Conservation (phyloP, 1,140 invertebrate genomes). For the Pemphigus obesinymphae region DNA sequence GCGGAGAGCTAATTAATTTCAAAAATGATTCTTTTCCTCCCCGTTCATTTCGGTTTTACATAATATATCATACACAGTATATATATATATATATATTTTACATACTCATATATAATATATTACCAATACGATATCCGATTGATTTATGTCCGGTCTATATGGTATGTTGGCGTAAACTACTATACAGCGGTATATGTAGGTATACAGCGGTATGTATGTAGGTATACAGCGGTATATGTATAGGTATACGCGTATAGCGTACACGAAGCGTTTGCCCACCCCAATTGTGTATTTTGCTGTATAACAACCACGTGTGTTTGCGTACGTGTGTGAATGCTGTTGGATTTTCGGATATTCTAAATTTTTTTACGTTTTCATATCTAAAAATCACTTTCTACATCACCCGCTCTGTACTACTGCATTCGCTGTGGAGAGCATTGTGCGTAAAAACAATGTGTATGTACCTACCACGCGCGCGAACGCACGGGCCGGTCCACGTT, state of each 20-base stretch:
- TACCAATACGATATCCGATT: background rate
- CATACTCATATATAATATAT: background rate
- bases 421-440: too few relatives aligned
- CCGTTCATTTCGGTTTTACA: background rate
- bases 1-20: slow-evolving; percentile 26
- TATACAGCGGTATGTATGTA: too few relatives aligned
- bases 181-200: too few relatives aligned
- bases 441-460: background rate
- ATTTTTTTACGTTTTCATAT: too few relatives aligned
- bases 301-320: background rate
- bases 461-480: too few relatives aligned
- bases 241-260: background rate
- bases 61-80: background rate
- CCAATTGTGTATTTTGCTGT: background rate
- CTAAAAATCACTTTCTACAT: background rate
- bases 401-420: background rate
- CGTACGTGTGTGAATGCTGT: background rate
- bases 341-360: too few relatives aligned
- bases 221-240: too few relatives aligned
- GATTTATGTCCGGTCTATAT: background rate
- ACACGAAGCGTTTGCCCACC: background rate
- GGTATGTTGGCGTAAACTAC: too few relatives aligned
- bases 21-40: background rate
- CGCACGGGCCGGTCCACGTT: background rate
- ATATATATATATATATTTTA: background rate